A percentile compares a stretch with the other conserved stretches of the same genome.
phyloP scores from a whole-genome alignment of 2,888 invertebrate genomes.

The Dorcus hopei region DNA sequence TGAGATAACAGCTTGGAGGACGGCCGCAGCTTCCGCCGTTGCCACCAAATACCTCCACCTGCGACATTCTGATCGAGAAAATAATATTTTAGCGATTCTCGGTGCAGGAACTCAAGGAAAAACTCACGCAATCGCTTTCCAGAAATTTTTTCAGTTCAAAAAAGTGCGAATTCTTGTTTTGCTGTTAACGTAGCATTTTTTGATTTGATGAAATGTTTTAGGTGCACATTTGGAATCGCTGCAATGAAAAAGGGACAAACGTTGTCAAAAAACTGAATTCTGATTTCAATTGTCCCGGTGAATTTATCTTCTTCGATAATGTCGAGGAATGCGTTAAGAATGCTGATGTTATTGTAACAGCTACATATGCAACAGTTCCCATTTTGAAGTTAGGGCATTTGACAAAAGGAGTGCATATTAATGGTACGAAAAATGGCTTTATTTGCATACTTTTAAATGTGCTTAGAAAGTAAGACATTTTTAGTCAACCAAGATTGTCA shows the following conservation, averaged over 20 bases:
- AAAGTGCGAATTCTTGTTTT: slow-evolving; percentile 34
- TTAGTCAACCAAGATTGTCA: no score
- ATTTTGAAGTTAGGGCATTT: slow-evolving; percentile 54
- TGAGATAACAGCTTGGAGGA: slow-evolving; percentile 57
- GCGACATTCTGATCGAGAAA: slow-evolving; percentile 27
- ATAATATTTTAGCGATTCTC: slow-evolving; percentile 48
- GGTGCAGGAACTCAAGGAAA: slow-evolving; percentile 56
- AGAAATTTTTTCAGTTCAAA: slow-evolving; percentile 48
- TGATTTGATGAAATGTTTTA: slow-evolving; percentile 25
- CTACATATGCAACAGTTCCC: slow-evolving; percentile 54
- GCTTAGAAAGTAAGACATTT: no score
- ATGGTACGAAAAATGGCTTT: slow-evolving; percentile 49
- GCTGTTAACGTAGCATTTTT: not conserved
- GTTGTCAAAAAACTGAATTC: slow-evolving; percentile 37
- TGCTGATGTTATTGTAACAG: slow-evolving; percentile 63
- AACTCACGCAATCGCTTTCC: slow-evolving; percentile 53
- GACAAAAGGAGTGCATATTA: slow-evolving; percentile 58
- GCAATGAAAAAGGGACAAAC: slow-evolving; percentile 47
- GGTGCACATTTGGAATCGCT: slow-evolving; percentile 50
- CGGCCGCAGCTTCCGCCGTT: slow-evolving; percentile 57
- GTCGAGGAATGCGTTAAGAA: slow-evolving; percentile 52
- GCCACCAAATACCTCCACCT: slow-evolving; percentile 54
- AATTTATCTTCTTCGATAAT: slow-evolving; percentile 23
- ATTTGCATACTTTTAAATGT: no score
- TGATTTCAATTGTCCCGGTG: slow-evolving; percentile 8